Evolutionary conservation across 2,888 invertebrate species (phyloP), one percentile per base, ranked within the genome.

Genomic region (Plutella xylostella): DNA sequence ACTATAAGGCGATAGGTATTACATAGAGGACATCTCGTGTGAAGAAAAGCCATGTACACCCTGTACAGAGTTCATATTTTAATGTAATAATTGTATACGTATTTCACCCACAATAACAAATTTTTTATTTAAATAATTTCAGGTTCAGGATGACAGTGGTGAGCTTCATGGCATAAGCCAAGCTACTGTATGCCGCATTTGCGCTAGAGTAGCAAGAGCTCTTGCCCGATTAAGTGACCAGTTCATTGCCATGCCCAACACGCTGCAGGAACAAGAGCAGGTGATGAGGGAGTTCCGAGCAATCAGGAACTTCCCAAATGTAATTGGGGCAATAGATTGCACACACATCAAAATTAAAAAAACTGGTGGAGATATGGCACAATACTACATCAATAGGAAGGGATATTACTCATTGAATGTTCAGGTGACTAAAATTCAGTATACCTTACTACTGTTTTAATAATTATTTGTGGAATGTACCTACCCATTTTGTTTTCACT

Each of bases 331-430:
- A n/a, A n/a, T n/a, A n/a, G 43, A 49, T 31, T 42, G 49, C 39
- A 51, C 49, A 15, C 52, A 52, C 19, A 51, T 52, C n/a, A 45
- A 25, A 46, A 49, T 52, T 19, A 34, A 25, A 42, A 49, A 50
- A 46, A 21, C 35, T 34, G 39, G 41, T 15, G 50, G 50, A 19
- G 45, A 47, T 25, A 6, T 1, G 15, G 49, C 42, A 7, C 46
- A 51, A n/a, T n/a, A n/a, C n/a, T n/a, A n/a, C n/a, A n/a, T n/a
- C n/a, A n/a, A n/a, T n/a, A n/a, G n/a, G n/a, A n/a, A n/a, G n/a
- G n/a, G n/a, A n/a, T n/a, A n/a, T n/a, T n/a, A n/a, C n/a, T n/a
- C n/a, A n/a, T n/a, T n/a, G n/a, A n/a, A n/a, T n/a, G n/a, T n/a
- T n/a, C n/a, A n/a, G n/a, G n/a, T n/a, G n/a, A n/a, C n/a, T n/a